Percentiles rank a stretch among this genome's conserved stretches.
phyloP scores from a whole-genome alignment of 2,113 vertebrate species.

The Urocitellus parryii region DNA sequence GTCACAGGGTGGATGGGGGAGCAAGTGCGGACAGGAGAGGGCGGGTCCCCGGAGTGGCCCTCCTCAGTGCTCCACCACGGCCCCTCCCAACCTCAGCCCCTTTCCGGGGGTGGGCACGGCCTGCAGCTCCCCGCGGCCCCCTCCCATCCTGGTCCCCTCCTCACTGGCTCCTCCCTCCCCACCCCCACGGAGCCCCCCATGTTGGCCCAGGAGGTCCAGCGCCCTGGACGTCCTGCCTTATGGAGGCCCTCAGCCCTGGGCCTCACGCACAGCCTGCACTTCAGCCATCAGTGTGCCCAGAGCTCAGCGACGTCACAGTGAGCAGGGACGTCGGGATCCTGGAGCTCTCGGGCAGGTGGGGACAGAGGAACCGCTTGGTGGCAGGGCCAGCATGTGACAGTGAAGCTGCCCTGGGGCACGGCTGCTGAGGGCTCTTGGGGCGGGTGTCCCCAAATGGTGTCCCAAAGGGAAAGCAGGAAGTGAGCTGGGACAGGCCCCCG shows the following conservation, averaged over 20 bases:
- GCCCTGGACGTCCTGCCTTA: background rate
- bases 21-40: background rate
- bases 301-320: fast-evolving
- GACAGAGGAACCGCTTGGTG: fast-evolving
- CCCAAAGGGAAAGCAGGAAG: background rate
- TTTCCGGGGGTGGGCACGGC: background rate
- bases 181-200: background rate
- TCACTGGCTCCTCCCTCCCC: background rate
- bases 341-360: fast-evolving
- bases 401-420: fast-evolving
- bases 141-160: background rate
- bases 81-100: background rate
- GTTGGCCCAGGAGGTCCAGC: fast-evolving
- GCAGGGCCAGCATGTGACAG: too few species aligned
- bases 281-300: background rate
- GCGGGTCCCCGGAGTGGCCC: fast-evolving
- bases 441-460: background rate
- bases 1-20: constrained; percentile 59
- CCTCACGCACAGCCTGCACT: fast-evolving
- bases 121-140: too few species aligned
- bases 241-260: background rate
- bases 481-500: background rate
- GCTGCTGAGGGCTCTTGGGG: fast-evolving
- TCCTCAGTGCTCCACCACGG: background rate
- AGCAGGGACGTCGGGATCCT: background rate